phyloP scores from a whole-genome alignment of 2,888 invertebrate species.

The Melieria omissa region DNA sequence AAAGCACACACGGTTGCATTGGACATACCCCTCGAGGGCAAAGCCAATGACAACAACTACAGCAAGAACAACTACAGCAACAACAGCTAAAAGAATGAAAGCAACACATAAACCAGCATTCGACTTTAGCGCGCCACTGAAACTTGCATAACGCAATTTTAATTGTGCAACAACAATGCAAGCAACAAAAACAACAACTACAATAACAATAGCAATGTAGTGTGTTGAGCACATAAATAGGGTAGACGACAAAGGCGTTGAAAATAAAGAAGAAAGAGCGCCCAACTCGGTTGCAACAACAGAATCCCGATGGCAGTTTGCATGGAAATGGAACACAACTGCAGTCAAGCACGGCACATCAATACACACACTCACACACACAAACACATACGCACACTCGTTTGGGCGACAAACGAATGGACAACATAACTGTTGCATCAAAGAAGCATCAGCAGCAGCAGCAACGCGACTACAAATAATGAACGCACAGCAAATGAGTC shows the following conservation, averaged over 20 bases:
- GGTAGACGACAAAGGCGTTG: slow-evolving; percentile 41
- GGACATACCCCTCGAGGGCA: background rate
- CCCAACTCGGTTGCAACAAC: too few relatives aligned
- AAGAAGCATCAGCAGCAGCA: slow-evolving; percentile 5
- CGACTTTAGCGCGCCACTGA: slow-evolving; percentile 8
- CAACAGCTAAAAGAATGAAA: too few relatives aligned
- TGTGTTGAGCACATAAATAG: background rate
- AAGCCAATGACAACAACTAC: background rate
- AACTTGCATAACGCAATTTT: slow-evolving; percentile 59
- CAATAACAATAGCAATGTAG: slow-evolving; percentile 13
- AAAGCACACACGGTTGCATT: background rate
- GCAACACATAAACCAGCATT: too few relatives aligned
- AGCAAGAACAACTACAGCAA: background rate
- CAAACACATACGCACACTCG: too few relatives aligned
- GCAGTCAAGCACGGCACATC: too few relatives aligned
- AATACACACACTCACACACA: too few relatives aligned
- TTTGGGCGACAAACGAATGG: background rate
- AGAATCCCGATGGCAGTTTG: too few relatives aligned
- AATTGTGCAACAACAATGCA: slow-evolving; percentile 48
- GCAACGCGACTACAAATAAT: slow-evolving; percentile 4
- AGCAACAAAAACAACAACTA: slow-evolving; percentile 1
- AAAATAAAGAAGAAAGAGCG: slow-evolving; percentile 17
- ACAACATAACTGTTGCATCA: background rate
- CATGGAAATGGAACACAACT: too few relatives aligned
- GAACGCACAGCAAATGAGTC: slow-evolving; percentile 15